Base-by-base conservation (phyloP, 2,797 vertebrate species). In the Bothrops alternatus region DNA sequence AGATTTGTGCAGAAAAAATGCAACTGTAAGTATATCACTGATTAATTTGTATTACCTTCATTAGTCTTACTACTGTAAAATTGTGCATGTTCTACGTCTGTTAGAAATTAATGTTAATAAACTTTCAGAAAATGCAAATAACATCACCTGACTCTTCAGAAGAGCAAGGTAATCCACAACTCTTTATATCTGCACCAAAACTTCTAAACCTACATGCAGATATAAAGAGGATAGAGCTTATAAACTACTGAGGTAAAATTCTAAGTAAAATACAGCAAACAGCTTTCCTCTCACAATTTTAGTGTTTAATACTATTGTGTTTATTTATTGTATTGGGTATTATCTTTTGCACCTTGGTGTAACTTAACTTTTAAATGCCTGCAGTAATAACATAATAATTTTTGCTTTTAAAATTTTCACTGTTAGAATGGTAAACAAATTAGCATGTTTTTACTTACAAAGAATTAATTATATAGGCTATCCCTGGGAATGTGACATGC, bases 1-100 rank as follows among this genome's bases (percentile, higher is more conserved):
- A 96, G 99, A 98, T 99, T 99, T 96, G 98, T 99, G 95, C 99
- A 99, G 98, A 99, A 99, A 98, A 99, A 99, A 98, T 99, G 99
- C 97, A 99, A 99, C 91, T 95, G 99, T 99, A 97, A 99, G 99
- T 99, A 97, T 95, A 87, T 93, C 94, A 26, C 87, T 14, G 93
- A 87, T 94, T 94, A 95, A 87, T 50, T 58, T 12, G 23, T 93
- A 93, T 91, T 94, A 11, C 53, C 28, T 0, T 69, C 63, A 20
- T 91, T 92, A 90, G 2, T 85, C 56, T 93, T 93, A 55, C 53
- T 69, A 0, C 37, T 90, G 55, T 86, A 11, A 37, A 93, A 6
- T 93, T 86, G 0, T 0, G 4, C 82, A 88, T 95, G 32, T 94
- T 94, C 86, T 91, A 91, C 42, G 1, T 82, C 26, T 94, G 88